Evolutionary conservation across 2,113 vertebrate genomes (phyloP).

Genomic region (Pristiophorus japonicus): DNA sequence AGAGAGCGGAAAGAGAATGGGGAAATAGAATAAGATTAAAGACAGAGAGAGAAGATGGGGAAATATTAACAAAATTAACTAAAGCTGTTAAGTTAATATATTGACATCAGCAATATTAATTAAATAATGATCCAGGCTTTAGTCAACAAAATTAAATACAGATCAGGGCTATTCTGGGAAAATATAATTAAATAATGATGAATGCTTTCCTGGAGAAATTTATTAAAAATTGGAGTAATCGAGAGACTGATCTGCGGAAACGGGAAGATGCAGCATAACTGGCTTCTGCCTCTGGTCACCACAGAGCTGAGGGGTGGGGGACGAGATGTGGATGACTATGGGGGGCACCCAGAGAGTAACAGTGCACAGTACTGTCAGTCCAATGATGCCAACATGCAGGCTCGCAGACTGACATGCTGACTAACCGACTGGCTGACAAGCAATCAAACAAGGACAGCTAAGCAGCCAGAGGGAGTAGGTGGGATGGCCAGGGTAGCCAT

Average conservation of each 20-base stretch:
- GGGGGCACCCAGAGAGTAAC: background rate
- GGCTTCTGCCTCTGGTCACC: background rate
- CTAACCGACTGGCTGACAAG: background rate
- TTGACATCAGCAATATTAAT: no score
- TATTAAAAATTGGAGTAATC: background rate
- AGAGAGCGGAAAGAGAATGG: no score
- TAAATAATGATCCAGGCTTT: no score
- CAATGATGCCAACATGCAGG: background rate
- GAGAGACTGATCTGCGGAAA: background rate
- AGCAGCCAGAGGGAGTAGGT: background rate
- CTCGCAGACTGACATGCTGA: background rate
- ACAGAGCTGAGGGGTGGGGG: background rate
- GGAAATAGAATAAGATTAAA: no score
- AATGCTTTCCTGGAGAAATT: background rate
- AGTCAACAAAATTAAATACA: no score
- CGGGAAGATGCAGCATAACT: background rate
- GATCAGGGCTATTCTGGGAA: background rate
- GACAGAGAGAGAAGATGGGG: no score
- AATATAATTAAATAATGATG: background rate
- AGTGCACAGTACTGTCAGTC: background rate
- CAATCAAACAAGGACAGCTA: background rate
- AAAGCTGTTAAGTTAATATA: no score
- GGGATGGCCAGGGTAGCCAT: no score
- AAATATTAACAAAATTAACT: no score
- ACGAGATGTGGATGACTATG: background rate